Base-by-base conservation (phyloP, 2,888 invertebrate species). In the Agrochola litura region DNA sequence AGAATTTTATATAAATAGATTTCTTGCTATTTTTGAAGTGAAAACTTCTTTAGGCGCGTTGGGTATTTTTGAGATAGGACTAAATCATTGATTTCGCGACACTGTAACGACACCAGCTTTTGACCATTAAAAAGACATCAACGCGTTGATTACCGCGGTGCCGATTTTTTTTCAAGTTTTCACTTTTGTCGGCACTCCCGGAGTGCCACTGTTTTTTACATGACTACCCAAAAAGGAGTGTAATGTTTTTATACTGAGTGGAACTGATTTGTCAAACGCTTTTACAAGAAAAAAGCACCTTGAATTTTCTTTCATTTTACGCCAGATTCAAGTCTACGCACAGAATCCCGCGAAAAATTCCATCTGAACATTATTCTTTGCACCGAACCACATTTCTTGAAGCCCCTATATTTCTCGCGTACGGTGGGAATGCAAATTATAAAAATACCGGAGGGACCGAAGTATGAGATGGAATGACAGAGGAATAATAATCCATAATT, bases 401-500 rank as follows among this genome's bases (percentile, higher is more conserved):
- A 75, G 76, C 65, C 37, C 25, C 56, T 64, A 64, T 71, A 84
- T 69, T 56, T 56, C 56, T 46, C 63, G 41, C 76, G 72, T 72
- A 82, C 85, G 82, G 58, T 41, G 22, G 76, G 78, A 79, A 87
- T 85, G 83, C 76, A 83, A 87, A 88, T 88, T 77, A 87, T 77
- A 76, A 81, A 82, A 87, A 87, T 87, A 77, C 85, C 80, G 46
- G 56, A 60, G 70, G 52, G 66, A 10, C 63, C 65, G 66, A 79
- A 88, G 76, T 87, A 75, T 75, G 78, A 71, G 74, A 41, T 30
- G 77, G 68, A 77, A 80, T 80, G 86, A 83, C 70, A 76, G 49
- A n/a, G 72, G 75, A 60, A 82, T 82, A 79, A 81, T 82, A 72
- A 82, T 74, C 76, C 73, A 70, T 79, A 85, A 78, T 79, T n/a